Conservation (phyloP, 2,888 invertebrate species). For the Noctua pronuba region DNA sequence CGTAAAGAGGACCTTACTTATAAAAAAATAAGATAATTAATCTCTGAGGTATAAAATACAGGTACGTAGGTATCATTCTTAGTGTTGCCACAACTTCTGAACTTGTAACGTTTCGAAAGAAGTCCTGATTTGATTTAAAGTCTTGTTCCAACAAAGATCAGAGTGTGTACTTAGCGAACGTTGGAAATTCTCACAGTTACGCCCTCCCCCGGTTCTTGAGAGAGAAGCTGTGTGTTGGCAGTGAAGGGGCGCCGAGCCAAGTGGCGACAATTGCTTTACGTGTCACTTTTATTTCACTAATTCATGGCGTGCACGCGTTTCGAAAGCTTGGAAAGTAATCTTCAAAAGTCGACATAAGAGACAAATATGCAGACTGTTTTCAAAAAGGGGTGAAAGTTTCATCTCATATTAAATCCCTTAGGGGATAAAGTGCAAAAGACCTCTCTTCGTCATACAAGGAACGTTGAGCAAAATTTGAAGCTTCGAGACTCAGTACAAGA, state of each 20-base stretch:
- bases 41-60: not conserved
- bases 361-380: not conserved
- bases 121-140: conserved; percentile 55
- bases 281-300: conserved; percentile 15
- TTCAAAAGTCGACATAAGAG: not conserved
- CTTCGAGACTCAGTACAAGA: not conserved
- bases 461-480: not conserved
- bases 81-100: conserved; percentile 15
- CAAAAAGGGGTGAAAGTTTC: not conserved
- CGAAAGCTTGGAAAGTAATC: not conserved
- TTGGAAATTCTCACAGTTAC: conserved; percentile 43
- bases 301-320: conserved; percentile 1
- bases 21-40: not conserved
- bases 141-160: conserved; percentile 51
- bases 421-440: not conserved
- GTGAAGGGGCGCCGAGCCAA: conserved; percentile 19
- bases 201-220: conserved; percentile 14
- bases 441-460: not conserved
- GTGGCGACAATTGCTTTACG: conserved; percentile 14
- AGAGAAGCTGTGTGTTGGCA: conserved; percentile 31
- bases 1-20: not conserved
- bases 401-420: not conserved
- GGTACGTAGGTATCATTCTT: not conserved
- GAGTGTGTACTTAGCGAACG: conserved; percentile 47
- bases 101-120: conserved; percentile 25